Evolutionary conservation across 2,888 invertebrate species (phyloP), one percentile per base, ranked within the genome.

Genomic region (Erebia ligea): DNA sequence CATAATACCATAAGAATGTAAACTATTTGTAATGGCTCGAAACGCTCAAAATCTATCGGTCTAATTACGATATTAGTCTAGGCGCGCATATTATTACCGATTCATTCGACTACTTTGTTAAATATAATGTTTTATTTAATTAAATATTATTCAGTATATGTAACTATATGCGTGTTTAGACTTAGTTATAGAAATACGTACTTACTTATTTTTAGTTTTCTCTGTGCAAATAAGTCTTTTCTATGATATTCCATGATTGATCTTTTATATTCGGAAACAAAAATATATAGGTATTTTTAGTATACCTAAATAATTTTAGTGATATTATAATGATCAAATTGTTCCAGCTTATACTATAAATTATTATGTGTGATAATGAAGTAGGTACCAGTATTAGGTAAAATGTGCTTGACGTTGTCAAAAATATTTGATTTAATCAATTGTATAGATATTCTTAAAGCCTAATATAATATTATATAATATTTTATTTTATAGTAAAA

Each of bases 1-100:
- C 62, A 62, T 62, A 62, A 62, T 54, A 54, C n/a, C 9, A 11
- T 61, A 61, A 21, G 17, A 62, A 48, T 21, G 45, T 10, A 40
- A 42, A 61, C n/a, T 59, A 59, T 40, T 40, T 40, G 8, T 19
- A 19, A 40, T 61, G 21, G 15, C 25, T 62, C 15, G 17, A 15
- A 48, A 48, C 21, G 62, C 62, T 62, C 62, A 62, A 62, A 56
- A 62, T 48, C 21, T 45, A 62, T 62, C 62, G 62, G 62, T 62
- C 62, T 62, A 48, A 48, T 45, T 62, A 42, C n/a, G n/a, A n/a
- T 42, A 19, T 42, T 61, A 61, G 21, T 62, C 62, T 48, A 48
- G 8, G 19, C 11, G 15, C 15, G 48, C 4, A 19, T 42, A 10
- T 1, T 42, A 10, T 1, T 42, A 17, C 11, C 59, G 19, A 42